Conservation (phyloP, 2,113 vertebrate species). For the Myotis lucifugus region DNA sequence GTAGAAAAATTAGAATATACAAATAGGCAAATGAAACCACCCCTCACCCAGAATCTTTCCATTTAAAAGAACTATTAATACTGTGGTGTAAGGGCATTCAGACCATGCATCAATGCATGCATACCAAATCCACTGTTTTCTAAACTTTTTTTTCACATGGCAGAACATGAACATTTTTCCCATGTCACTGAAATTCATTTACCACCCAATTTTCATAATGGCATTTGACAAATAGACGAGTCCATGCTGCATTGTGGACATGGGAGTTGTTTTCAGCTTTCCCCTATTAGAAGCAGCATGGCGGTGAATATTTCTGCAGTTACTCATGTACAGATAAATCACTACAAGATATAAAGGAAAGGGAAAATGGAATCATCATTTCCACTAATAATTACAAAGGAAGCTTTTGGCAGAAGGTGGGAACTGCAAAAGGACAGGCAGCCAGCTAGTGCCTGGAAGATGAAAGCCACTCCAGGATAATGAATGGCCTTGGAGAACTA, state of each 20-base stretch:
- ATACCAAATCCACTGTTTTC: not conserved
- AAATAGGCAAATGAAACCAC: not conserved
- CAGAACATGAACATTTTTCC: not conserved
- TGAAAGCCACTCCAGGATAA: not conserved
- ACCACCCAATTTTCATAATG: not conserved
- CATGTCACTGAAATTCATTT: not conserved
- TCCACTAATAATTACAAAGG: not conserved
- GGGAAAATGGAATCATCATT: not conserved
- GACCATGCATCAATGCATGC: not conserved
- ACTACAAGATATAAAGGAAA: not conserved
- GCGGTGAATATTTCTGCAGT: not conserved
- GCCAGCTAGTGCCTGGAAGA: not conserved
- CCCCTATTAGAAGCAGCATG: not conserved
- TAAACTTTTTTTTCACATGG: constrained; percentile 12
- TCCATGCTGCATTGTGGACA: not conserved
- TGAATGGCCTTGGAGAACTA: not conserved
- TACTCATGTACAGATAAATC: not conserved
- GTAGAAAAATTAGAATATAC: constrained; percentile 24
- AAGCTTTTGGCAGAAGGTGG: constrained; percentile 10
- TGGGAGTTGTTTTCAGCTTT: constrained; percentile 1
- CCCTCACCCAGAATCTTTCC: not conserved
- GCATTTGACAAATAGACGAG: constrained; percentile 12
- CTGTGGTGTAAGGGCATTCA: not conserved
- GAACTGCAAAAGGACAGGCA: not conserved
- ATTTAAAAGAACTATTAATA: not conserved